A percentile compares a stretch with the other conserved stretches of the same genome.
Evolutionary conservation across 2,797 vertebrate species (phyloP).

Genomic region (Leptoclinus maculatus): DNA sequence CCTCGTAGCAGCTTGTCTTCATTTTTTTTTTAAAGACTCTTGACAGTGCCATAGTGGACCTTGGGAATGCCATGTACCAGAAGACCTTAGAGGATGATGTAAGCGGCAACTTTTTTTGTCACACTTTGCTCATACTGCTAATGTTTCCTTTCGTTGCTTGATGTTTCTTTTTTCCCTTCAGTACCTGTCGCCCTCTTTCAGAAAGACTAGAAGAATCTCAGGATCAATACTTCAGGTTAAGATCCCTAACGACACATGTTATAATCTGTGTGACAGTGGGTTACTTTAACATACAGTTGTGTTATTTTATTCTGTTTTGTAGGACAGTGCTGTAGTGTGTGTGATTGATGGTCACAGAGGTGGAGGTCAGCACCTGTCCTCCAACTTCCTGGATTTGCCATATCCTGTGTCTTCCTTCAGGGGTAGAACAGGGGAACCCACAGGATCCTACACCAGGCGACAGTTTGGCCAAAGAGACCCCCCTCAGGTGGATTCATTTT

Average conservation of each 20-base stretch:
- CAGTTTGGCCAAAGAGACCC: constrained; percentile 79
- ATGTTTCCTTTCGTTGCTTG: neutral
- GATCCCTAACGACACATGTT: neutral
- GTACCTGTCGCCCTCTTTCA: constrained; percentile 72
- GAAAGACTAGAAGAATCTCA: constrained; percentile 65
- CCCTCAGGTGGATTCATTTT: constrained; percentile 78
- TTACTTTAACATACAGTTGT: neutral
- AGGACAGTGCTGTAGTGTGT: constrained; percentile 84
- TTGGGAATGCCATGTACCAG: constrained; percentile 78
- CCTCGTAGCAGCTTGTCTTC: neutral
- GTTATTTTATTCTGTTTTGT: constrained; percentile 35
- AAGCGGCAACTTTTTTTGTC: constrained; percentile 55
- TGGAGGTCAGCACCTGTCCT: constrained; percentile 65
- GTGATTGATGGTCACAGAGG: constrained; percentile 79
- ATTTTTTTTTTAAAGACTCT: constrained; percentile 79
- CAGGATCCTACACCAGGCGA: constrained; percentile 70
- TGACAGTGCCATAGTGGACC: constrained; percentile 90
- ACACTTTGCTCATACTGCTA: neutral
- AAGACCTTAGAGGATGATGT: constrained; percentile 76
- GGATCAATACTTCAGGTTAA: constrained; percentile 83
- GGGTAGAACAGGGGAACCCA: constrained; percentile 65
- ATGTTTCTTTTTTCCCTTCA: constrained; percentile 24
- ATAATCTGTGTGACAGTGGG: neutral
- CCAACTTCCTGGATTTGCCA: constrained; percentile 65
- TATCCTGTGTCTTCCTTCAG: constrained; percentile 65